Evolutionary conservation across 2,888 invertebrate genomes (phyloP).

Genomic region (Folsomia manolachei): DNA sequence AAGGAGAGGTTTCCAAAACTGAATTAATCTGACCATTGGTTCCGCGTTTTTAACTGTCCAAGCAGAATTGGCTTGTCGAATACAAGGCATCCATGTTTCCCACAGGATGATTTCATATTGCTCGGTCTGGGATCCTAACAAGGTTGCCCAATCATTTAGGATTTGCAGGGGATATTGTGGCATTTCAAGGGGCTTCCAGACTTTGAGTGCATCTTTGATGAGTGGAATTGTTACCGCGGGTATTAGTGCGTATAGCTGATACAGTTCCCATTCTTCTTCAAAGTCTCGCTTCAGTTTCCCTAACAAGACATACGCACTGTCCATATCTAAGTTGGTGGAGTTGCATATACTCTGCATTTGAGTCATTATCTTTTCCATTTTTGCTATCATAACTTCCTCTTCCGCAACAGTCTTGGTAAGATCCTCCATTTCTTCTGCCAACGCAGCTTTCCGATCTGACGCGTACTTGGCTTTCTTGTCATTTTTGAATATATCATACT

Average conservation of each 20-base stretch:
- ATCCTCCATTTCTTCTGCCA: slow-evolving; percentile 75
- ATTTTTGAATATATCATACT: slow-evolving; percentile 88
- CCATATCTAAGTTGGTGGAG: slow-evolving; percentile 59
- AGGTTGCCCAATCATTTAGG: slow-evolving; percentile 40
- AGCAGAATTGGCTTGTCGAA: slow-evolving; percentile 68
- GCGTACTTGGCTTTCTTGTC: slow-evolving; percentile 73
- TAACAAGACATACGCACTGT: slow-evolving; percentile 62
- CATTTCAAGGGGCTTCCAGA: slow-evolving; percentile 75
- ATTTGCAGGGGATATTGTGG: slow-evolving; percentile 65
- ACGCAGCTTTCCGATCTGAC: slow-evolving; percentile 72
- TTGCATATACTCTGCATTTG: slow-evolving; percentile 57
- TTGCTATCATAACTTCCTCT: slow-evolving; percentile 70
- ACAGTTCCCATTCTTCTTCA: slow-evolving; percentile 70
- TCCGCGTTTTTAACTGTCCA: slow-evolving; percentile 84
- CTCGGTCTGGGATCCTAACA: slow-evolving; percentile 48
- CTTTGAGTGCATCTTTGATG: slow-evolving; percentile 68
- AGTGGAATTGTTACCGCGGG: slow-evolving; percentile 80
- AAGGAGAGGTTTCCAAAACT: slow-evolving; percentile 74
- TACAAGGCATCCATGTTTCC: slow-evolving; percentile 85
- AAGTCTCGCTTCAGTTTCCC: slow-evolving; percentile 63
- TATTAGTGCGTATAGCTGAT: slow-evolving; percentile 77
- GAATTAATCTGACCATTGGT: slow-evolving; percentile 73
- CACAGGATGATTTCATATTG: slow-evolving; percentile 82
- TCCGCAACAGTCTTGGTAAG: slow-evolving; percentile 66
- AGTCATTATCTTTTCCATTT: slow-evolving; percentile 69